Evolutionary conservation across 2,113 vertebrate species (phyloP).

Genomic region (Trogon melanurus): DNA sequence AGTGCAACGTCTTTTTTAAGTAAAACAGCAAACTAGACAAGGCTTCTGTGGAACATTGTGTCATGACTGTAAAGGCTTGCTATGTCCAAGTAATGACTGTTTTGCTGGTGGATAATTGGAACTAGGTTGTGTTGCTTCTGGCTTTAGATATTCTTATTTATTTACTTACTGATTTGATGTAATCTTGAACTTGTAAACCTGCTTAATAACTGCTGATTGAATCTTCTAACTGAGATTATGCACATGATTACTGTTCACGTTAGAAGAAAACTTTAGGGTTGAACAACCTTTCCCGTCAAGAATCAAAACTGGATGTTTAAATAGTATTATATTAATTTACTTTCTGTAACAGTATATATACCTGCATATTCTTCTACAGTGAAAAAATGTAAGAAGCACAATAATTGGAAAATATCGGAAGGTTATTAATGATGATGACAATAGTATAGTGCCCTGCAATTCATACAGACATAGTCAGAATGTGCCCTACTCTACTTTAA

Average conservation of each 20-base stretch:
- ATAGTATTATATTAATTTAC: not conserved
- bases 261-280: not conserved
- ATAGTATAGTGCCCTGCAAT: not conserved
- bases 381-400: not conserved
- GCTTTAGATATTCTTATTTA: not conserved
- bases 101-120: conserved; percentile 17
- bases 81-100: not conserved
- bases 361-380: not conserved
- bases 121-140: not conserved
- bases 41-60: not conserved
- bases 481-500: not conserved
- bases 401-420: not conserved
- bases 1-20: not conserved
- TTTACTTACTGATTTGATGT: not conserved
- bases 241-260: not conserved
- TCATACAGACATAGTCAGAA: not conserved
- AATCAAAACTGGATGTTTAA: not conserved
- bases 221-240: not conserved
- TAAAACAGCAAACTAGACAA: not conserved
- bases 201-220: not conserved
- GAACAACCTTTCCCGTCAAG: not conserved
- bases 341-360: not conserved
- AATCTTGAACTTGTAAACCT: not conserved
- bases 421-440: not conserved
- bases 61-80: not conserved